Percentiles rank a stretch among this genome's conserved stretches.
Evolutionary conservation across 53 echinoderm and acorn worm species (phyloP).

Genomic region (Actinopyga echinites): DNA sequence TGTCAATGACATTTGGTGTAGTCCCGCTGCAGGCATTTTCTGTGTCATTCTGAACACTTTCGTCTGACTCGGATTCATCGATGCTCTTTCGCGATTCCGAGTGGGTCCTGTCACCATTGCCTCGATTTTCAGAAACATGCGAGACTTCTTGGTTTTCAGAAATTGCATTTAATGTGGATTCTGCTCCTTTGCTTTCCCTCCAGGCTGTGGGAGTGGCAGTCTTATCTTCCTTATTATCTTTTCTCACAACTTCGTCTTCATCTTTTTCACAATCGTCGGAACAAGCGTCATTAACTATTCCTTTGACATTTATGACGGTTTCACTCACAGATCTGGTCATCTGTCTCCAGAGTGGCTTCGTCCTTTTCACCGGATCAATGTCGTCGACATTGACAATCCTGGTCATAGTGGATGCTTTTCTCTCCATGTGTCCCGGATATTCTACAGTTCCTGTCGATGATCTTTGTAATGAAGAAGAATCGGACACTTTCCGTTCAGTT

Average conservation of each 20-base stretch:
- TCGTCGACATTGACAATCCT: not conserved
- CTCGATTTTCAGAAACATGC: not conserved
- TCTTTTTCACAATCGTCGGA: not conserved
- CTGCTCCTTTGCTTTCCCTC: not conserved
- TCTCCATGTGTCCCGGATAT: no score
- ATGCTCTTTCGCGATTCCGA: no score
- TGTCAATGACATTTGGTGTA: no score
- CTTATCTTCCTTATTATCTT: no score
- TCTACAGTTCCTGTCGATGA: not conserved
- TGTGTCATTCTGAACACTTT: no score
- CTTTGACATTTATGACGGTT: not conserved
- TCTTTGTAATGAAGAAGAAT: conserved; percentile 15
- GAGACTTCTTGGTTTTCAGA: not conserved
- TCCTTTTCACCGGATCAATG: not conserved
- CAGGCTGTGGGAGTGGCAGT: no score
- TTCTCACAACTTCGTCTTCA: not conserved
- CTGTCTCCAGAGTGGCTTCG: conserved; percentile 18
- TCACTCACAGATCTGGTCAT: conserved; percentile 6
- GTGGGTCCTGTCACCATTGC: no score
- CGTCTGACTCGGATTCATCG: no score
- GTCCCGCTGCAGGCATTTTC: no score
- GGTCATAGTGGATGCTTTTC: not conserved
- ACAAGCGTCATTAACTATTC: not conserved
- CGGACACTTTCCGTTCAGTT: conserved; percentile 27
- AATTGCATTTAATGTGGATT: conserved; percentile 1